These are phyloP conservation scores for Napeogenes inachia DNA, from an alignment of 2,888 invertebrate genomes.

Conservation along the genomic window DNA sequence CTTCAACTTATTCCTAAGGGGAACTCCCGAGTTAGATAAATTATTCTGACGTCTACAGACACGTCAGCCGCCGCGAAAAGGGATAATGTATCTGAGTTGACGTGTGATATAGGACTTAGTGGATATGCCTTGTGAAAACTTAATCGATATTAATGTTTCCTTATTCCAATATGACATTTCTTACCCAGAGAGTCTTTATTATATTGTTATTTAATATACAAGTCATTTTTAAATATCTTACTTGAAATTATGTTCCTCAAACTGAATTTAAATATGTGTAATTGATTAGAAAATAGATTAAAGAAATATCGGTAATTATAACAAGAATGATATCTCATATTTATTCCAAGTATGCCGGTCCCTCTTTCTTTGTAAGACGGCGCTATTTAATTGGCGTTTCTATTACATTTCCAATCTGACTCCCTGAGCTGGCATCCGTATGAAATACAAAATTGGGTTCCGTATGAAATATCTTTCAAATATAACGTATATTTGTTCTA, in stretches of 20 bases:
- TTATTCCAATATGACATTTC: constrained; percentile 16
- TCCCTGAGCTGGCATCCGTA: constrained; percentile 32
- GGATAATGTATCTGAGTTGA: constrained; percentile 59
- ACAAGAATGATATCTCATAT: constrained; percentile 1
- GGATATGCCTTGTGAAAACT: constrained; percentile 19
- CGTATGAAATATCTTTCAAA: constrained; percentile 6
- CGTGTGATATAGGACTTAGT: constrained; percentile 50
- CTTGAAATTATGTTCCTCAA: no score
- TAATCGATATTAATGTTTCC: constrained; percentile 28
- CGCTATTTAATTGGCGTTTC: constrained; percentile 50
- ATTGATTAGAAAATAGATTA: not conserved
- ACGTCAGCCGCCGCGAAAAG: constrained; percentile 44
- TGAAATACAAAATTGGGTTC: constrained; percentile 16
- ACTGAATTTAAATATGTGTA: no score
- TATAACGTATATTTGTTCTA: constrained; percentile 4
- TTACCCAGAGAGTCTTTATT: not conserved
- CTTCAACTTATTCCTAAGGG: constrained; percentile 28
- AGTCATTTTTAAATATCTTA: no score
- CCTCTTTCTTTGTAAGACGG: constrained; percentile 41
- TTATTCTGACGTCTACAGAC: constrained; percentile 45
- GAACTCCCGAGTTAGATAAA: constrained; percentile 32
- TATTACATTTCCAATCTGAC: constrained; percentile 53
- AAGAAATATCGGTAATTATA: not conserved
- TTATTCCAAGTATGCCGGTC: constrained; percentile 21
- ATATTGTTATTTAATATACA: not conserved